Evolutionary conservation across 2,888 invertebrate genomes (phyloP), one percentile per base, ranked within the genome.

Genomic region (Agriopis leucophaearia): DNA sequence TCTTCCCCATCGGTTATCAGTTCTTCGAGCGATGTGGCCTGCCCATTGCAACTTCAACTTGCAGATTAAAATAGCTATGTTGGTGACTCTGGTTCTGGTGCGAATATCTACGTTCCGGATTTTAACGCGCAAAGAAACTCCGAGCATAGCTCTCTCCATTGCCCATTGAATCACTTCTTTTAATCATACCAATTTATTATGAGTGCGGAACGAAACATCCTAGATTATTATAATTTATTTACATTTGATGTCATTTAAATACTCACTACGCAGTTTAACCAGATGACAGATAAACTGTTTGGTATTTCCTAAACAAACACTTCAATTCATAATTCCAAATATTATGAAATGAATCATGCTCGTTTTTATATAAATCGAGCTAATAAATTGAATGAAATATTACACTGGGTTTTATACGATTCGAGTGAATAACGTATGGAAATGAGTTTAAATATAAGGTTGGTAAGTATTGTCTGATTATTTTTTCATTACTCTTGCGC

Each of bases 291-390:
- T n/a, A 38, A 42, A n/a, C 27, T 50, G 47, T 50, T 59, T 38
- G 59, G 59, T 27, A 59, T 59, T 48, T 59, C 59, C 59, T 59
- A 59, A 40, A 59, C 50, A 59, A 59, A 59, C 59, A 59, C 7
- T 48, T 59, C 48, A 47, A 47, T 48, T 58, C 38, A 47, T 18
- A 8, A 18, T 58, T 42, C 50, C 50, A 59, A 59, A 59, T 59
- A 15, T 15, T 57, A 38, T 59, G 18, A n/a, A 16, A 18, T 58
- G 58, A 58, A 38, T 58, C 58, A 58, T 38, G 15, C 0, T 13
- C 13, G 7, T 44, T 13, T 12, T 8, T 47, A 48, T 5, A 35
- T n/a, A 48, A 36, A 48, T 38, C 38, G 47, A 16, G 58, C 47
- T 38, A 58, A 36, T 57, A 35, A 18, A 27, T 36, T 36, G 10